Evolutionary conservation across 2,888 invertebrate species (phyloP), one percentile per base, ranked within the genome.

Genomic region (Cheilosia vernalis): DNA sequence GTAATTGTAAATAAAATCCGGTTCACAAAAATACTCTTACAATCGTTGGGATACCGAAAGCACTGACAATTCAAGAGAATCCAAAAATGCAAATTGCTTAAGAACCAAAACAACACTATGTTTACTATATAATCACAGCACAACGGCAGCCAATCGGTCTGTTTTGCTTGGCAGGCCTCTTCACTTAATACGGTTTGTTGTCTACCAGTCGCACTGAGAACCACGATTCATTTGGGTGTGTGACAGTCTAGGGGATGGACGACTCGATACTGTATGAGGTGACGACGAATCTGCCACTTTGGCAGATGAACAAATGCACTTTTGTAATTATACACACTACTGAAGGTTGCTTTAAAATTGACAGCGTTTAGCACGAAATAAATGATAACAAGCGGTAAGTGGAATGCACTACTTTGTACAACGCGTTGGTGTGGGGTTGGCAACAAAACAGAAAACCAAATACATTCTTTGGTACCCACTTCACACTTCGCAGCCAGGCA

Each of bases 201-300:
- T 2, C 13, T 33, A 27, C 55, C 40, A 67, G 55, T 40, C 55
- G 30, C 49, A 73, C 27, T 19, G 7, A 49, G 47, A 63, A 63
- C 37, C 21, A 56, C 47, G 3, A 19, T 47, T 49, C 56, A 63
- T 17, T 55, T 78, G 55, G 55, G 3, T 47, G 37, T 51, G 19
- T 6, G n/a, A 47, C 37, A 33, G 5, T 19, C 37, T 55, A 47
- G 42, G n/a, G 30, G 67, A 44, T 61, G 53, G 4, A 40, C 53
- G 72, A 58, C 51, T 58, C 44, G 51, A 42, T 15, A 37, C 24
- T 42, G 27, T 30, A 42, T 70, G 37, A 58, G 19, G 27, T 27
- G 60, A 69, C 42, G 66, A 56, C 55, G 19, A 49, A 60, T 42
- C 51, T 85, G 85, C 81, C 81, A 85, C 81, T 85, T 85, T 81